Conservation (phyloP, 2,888 invertebrate genomes). For the Eristalis tenax region DNA sequence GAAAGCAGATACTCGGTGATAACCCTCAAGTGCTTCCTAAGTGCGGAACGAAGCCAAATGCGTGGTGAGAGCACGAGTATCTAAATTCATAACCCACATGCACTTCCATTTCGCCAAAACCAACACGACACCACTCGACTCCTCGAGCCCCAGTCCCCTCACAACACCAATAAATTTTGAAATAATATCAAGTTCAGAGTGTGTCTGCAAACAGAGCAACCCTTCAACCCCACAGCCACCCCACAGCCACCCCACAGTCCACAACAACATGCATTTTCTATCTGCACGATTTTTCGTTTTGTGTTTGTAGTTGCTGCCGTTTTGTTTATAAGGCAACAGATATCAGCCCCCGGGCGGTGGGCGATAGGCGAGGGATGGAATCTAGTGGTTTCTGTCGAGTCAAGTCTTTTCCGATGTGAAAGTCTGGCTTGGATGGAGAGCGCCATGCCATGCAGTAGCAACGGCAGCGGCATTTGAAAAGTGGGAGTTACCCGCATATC, state of each 20-base stretch:
- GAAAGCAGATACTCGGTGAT: conserved; percentile 26
- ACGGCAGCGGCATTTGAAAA: conserved; percentile 10
- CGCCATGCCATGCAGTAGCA: background rate
- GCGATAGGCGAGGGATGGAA: background rate
- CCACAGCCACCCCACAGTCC: background rate
- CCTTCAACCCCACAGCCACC: background rate
- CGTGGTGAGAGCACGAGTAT: conserved; percentile 63
- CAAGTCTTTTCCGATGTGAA: background rate
- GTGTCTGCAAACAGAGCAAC: conserved; percentile 47
- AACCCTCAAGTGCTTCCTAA: conserved; percentile 51
- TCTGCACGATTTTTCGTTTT: background rate
- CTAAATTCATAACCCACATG: conserved; percentile 59
- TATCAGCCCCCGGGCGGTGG: background rate
- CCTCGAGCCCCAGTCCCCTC: background rate
- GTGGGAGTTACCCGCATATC: conserved; percentile 52
- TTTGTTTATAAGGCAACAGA: background rate
- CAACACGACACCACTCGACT: conserved; percentile 41
- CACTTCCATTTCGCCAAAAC: conserved; percentile 37
- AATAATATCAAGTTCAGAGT: conserved; percentile 69
- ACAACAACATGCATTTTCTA: background rate
- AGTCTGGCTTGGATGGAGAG: background rate
- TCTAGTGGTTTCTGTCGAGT: background rate
- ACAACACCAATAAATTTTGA: conserved; percentile 58
- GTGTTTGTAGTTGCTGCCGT: background rate
- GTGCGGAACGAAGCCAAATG: conserved; percentile 55